A percentile compares a stretch with the other conserved stretches of the same genome.
Conservation (phyloP, 2,113 vertebrate genomes). For the Arizona elegans region DNA sequence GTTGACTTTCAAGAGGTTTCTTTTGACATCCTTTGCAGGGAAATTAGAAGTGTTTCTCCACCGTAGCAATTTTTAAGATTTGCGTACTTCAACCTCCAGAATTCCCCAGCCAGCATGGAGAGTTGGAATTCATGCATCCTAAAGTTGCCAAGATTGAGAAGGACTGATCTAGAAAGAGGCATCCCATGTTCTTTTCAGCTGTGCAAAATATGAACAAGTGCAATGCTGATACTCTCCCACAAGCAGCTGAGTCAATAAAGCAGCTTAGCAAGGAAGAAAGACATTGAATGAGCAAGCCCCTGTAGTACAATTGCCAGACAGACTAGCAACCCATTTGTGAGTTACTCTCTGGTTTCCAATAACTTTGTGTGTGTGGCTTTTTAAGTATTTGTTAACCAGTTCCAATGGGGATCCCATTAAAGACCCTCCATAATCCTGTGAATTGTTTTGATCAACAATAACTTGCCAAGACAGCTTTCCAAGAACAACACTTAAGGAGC, state of each 20-base stretch:
- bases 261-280: neutral
- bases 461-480: neutral
- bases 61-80: neutral
- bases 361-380: too few species aligned
- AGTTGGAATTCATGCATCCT: neutral
- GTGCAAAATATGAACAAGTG: neutral
- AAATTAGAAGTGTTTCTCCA: neutral
- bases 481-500: neutral
- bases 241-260: neutral
- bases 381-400: neutral
- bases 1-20: neutral
- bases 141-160: neutral
- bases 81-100: neutral
- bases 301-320: too few species aligned
- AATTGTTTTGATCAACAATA: neutral
- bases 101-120: neutral
- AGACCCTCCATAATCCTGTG: neutral
- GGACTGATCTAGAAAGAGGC: neutral
- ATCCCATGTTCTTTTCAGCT: neutral
- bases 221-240: neutral
- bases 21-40: neutral
- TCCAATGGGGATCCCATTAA: neutral
- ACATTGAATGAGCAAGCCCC: neutral
- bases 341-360: neutral
- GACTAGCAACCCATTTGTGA: neutral